phyloP scores from a whole-genome alignment of 2,113 vertebrate species.

The Condylura cristata region DNA sequence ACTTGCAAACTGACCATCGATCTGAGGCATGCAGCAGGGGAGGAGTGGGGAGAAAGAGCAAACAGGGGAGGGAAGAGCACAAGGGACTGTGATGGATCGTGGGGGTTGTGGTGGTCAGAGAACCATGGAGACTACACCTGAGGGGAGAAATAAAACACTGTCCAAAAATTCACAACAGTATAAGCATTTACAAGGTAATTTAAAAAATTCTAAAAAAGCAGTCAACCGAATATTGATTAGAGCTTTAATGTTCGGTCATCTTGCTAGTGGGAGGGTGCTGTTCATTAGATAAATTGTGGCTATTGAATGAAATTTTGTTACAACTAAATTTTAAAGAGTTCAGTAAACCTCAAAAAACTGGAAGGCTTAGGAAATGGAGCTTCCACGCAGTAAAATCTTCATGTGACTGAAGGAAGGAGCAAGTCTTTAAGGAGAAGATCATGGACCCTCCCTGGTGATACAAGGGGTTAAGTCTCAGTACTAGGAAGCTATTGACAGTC shows the following conservation, averaged over 20 bases:
- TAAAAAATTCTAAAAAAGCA: slow-evolving; percentile 55
- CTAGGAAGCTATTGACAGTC: too few species aligned
- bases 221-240: slow-evolving; percentile 67
- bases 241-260: slow-evolving; percentile 65
- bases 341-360: slow-evolving; percentile 58
- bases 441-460: too few species aligned
- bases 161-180: too few species aligned
- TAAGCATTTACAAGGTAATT: neutral
- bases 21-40: too few species aligned
- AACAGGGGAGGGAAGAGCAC: too few species aligned
- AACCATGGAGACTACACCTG: too few species aligned
- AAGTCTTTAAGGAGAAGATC: neutral
- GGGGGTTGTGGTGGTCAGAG: too few species aligned
- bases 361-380: neutral
- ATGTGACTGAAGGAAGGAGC: neutral
- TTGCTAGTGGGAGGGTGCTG: slow-evolving; percentile 58
- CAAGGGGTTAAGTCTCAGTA: too few species aligned
- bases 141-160: too few species aligned
- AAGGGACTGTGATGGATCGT: too few species aligned
- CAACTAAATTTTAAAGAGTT: slow-evolving; percentile 64
- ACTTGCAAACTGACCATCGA: too few species aligned
- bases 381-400: slow-evolving; percentile 49
- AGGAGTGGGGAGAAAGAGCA: too few species aligned
- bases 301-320: slow-evolving; percentile 71
- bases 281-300: slow-evolving; percentile 64